Conservation (phyloP, 2,113 vertebrate species). For the Nycticryphes semicollaris region DNA sequence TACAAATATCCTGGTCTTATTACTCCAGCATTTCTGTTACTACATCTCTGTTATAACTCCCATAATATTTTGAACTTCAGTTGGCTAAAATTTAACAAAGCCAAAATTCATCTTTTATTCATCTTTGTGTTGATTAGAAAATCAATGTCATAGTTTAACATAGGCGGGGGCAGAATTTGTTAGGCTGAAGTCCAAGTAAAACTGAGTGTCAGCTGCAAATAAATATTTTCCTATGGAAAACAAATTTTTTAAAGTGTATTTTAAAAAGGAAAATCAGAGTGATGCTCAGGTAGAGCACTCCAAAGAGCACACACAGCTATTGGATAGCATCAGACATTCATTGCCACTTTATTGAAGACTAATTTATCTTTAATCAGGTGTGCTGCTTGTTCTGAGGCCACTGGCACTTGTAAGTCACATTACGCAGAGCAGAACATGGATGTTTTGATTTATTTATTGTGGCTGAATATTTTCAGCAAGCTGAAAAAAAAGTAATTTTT, state of each 20-base stretch:
- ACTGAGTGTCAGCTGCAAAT: background rate
- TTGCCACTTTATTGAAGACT: background rate
- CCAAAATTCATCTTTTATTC: background rate
- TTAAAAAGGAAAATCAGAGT: background rate
- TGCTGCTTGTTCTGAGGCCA: background rate
- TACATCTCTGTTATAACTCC: background rate
- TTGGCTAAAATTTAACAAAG: background rate
- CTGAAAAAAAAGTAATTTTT: background rate
- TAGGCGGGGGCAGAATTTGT: background rate
- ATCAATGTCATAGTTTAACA: background rate
- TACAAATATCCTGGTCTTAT: background rate
- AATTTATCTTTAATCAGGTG: background rate
- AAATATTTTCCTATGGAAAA: rapidly evolving
- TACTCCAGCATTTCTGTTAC: background rate
- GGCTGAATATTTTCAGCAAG: background rate
- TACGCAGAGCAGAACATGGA: background rate
- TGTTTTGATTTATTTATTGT: conserved; percentile 29
- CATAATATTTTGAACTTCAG: background rate
- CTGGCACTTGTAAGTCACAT: background rate
- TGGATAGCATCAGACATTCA: background rate
- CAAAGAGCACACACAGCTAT: background rate
- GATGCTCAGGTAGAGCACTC: background rate
- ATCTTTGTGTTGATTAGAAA: background rate
- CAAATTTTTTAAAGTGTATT: background rate
- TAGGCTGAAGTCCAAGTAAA: background rate